Base-by-base conservation (phyloP, 2,888 invertebrate species). In the Adineta ricciae region DNA sequence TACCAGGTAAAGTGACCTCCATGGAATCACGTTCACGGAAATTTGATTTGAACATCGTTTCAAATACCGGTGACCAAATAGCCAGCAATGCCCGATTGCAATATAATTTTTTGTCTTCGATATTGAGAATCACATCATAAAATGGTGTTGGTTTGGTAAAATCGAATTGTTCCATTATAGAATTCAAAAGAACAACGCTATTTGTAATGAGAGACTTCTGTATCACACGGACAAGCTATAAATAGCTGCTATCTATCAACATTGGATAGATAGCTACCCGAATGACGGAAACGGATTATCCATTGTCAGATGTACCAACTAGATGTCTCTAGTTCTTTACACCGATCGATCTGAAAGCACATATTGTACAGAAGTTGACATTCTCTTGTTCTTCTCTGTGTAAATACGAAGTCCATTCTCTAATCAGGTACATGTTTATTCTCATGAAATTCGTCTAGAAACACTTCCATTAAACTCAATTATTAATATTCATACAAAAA, bases 11-110 rank as follows among this genome's bases (percentile, higher is more conserved):
- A 52, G 38, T 86, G 8, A 86, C 50, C 72, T 84, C 86, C 24
- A 64, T 73, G 4, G 86, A 86, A 32, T 84, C 84, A 84, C 84
- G 84, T 83, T 86, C 86, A 50, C 82, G 84, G 32, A 86, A 86
- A 82, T 86, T 84, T 27, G 86, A 84, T 72, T 86, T 84, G 4
- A 86, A 86, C 86, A 86, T 86, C 32, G 84, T 84, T 38, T 86
- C 84, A 52, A 86, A 86, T 21, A 86, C 86, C 3, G 86, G 86
- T 19, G 83, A 83, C 86, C 86, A 86, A 27, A 86, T 84, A 9
- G 84, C 82, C 16, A 86, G 49, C 38, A 86, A 78, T 11, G 86
- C 84, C 64, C 86, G 64, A 73, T 86, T 84, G 32, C 86, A 86
- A 72, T 86, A 84, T 38, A 86, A 41, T 41, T 86, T 84, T 83